Evolutionary conservation across 1,140 invertebrate species (phyloP).

Genomic region (Asobara japonica): DNA sequence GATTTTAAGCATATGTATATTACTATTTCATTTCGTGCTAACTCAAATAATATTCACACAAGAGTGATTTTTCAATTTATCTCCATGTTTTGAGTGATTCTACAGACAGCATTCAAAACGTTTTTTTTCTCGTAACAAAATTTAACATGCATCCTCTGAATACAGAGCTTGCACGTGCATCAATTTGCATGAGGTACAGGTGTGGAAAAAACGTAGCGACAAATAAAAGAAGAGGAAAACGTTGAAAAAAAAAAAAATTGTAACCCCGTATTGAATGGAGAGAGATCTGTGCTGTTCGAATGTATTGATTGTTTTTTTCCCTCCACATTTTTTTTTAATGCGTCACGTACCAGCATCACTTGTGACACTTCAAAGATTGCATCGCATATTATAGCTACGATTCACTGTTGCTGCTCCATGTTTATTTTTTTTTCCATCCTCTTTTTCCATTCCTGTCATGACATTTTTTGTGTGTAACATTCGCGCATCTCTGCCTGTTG

Average conservation of each 20-base stretch:
- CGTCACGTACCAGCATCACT: slow-evolving; percentile 26
- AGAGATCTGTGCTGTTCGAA: slow-evolving; percentile 21
- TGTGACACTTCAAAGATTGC: slow-evolving; percentile 23
- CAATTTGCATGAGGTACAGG: slow-evolving; percentile 27
- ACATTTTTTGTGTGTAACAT: slow-evolving; percentile 5
- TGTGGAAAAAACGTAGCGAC: not conserved
- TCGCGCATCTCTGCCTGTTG: slow-evolving; percentile 45
- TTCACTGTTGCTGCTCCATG: slow-evolving; percentile 11
- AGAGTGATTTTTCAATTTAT: not conserved
- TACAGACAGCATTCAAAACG: not conserved
- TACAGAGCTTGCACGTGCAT: slow-evolving; percentile 32
- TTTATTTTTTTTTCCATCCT: slow-evolving; percentile 4
- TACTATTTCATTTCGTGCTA: too few relatives aligned
- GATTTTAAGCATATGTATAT: too few relatives aligned
- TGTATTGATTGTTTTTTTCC: slow-evolving; percentile 23
- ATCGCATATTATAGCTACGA: slow-evolving; percentile 14
- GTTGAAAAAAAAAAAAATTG: slow-evolving; percentile 11
- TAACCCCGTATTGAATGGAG: slow-evolving; percentile 25
- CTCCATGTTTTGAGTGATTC: not conserved
- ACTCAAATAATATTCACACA: too few relatives aligned
- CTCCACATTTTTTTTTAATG: slow-evolving; percentile 36
- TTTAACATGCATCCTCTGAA: slow-evolving; percentile 3
- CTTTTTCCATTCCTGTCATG: not conserved
- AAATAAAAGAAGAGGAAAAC: slow-evolving; percentile 4
- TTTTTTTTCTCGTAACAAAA: not conserved